Conservation (phyloP, 2,113 vertebrate species). For the Pachycephala philippinensis region DNA sequence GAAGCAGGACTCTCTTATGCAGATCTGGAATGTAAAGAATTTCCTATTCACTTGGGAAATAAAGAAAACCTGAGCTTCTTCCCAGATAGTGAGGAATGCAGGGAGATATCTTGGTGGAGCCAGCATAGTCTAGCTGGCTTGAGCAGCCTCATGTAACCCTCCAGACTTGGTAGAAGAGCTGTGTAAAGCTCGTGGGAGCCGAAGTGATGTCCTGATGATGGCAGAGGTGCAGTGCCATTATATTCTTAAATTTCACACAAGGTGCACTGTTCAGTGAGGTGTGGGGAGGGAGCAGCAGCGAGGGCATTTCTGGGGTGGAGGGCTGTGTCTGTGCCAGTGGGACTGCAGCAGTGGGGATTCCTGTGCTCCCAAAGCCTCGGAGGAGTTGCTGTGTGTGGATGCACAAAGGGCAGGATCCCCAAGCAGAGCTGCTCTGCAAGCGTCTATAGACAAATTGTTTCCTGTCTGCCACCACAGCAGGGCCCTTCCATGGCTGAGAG, state of each 20-base stretch:
- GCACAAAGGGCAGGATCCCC: background rate
- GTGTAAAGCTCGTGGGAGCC: background rate
- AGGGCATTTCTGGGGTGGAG: background rate
- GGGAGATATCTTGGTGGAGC: background rate
- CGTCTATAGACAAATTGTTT: accelerated
- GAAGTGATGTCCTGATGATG: background rate
- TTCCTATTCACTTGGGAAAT: conserved; percentile 30
- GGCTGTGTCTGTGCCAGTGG: background rate
- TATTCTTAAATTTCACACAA: accelerated
- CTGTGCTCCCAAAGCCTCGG: background rate
- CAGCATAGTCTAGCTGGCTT: background rate
- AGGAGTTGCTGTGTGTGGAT: background rate
- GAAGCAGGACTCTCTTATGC: background rate
- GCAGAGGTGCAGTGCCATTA: background rate
- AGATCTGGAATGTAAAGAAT: conserved; percentile 63
- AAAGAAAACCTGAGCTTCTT: conserved; percentile 47
- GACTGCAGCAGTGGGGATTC: background rate
- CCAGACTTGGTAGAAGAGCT: background rate
- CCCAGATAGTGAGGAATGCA: background rate
- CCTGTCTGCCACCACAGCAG: background rate
- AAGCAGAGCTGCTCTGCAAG: background rate
- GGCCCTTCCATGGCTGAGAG: background rate
- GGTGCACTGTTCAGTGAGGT: background rate
- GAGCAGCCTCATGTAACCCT: background rate
- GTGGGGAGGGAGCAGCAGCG: background rate